Percentiles rank a stretch among this genome's conserved stretches.
phyloP scores from a whole-genome alignment of 2,888 invertebrate species.

The Macaria notata region DNA sequence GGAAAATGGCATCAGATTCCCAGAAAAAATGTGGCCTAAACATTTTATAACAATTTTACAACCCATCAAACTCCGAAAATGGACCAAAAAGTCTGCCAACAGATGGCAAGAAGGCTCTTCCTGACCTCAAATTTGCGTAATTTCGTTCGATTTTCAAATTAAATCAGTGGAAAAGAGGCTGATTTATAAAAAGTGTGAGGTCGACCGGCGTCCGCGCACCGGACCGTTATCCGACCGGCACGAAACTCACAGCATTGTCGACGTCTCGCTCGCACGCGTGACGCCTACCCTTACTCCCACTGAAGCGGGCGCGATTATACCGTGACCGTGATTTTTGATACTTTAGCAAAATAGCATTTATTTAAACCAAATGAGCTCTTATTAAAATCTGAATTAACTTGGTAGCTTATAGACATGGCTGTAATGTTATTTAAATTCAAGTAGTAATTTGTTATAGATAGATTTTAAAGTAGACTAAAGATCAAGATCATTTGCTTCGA shows the following conservation, averaged over 20 bases:
- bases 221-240: constrained; percentile 56
- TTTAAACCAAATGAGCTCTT: not conserved
- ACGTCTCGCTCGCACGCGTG: constrained; percentile 55
- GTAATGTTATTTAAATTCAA: too few relatives aligned
- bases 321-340: constrained; percentile 57
- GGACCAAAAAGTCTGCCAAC: constrained; percentile 20
- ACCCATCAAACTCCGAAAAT: constrained; percentile 3
- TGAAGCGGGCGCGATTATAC: constrained; percentile 50
- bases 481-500: too few relatives aligned
- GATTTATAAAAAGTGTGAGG: constrained; percentile 57
- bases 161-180: constrained; percentile 54
- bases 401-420: too few relatives aligned
- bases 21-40: constrained; percentile 37
- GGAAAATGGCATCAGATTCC: constrained; percentile 41
- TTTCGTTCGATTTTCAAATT: constrained; percentile 61
- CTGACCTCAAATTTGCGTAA: constrained; percentile 43
- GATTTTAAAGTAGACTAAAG: too few relatives aligned
- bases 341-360: constrained; percentile 36
- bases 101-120: constrained; percentile 37
- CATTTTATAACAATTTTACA: constrained; percentile 26
- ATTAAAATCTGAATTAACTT: too few relatives aligned
- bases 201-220: constrained; percentile 57
- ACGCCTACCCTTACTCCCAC: constrained; percentile 68
- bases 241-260: constrained; percentile 36
- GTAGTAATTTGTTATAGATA: too few relatives aligned